Evolutionary conservation across 2,113 vertebrate genomes (phyloP).

Genomic region (Origma solitaria): DNA sequence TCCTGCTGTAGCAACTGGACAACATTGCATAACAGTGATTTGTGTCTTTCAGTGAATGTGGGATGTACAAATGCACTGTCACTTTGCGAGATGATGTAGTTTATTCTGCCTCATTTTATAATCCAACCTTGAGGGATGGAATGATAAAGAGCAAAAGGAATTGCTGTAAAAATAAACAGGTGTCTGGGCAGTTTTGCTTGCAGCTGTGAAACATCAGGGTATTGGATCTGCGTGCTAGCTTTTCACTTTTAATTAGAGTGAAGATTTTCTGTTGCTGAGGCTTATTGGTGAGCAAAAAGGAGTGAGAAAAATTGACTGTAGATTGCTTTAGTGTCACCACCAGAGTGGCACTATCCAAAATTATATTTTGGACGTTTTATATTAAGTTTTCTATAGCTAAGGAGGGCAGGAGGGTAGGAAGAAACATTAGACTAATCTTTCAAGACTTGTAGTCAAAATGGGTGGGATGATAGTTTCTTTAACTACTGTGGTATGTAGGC

Average conservation of each 20-base stretch:
- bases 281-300: not conserved
- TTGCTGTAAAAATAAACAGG: not conserved
- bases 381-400: not conserved
- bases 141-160: not conserved
- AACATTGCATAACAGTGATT: not conserved
- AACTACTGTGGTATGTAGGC: slow-evolving; percentile 38
- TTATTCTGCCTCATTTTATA: not conserved
- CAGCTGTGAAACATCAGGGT: slow-evolving; percentile 1
- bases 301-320: not conserved
- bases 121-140: not conserved
- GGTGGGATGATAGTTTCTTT: slow-evolving; percentile 25
- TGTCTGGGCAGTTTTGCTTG: not conserved
- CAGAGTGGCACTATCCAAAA: not conserved
- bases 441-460: slow-evolving; percentile 28
- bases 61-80: not conserved
- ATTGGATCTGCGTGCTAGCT: not conserved
- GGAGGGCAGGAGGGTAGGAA: not conserved
- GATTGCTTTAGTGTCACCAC: not conserved
- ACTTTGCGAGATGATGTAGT: not conserved
- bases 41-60: not conserved
- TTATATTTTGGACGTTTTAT: not conserved
- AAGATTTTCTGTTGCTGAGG: not conserved
- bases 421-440: not conserved
- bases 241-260: not conserved
- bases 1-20: not conserved